Evolutionary conservation across 1,140 invertebrate genomes (phyloP).

Genomic region (Venustaconcha ellipsiformis): DNA sequence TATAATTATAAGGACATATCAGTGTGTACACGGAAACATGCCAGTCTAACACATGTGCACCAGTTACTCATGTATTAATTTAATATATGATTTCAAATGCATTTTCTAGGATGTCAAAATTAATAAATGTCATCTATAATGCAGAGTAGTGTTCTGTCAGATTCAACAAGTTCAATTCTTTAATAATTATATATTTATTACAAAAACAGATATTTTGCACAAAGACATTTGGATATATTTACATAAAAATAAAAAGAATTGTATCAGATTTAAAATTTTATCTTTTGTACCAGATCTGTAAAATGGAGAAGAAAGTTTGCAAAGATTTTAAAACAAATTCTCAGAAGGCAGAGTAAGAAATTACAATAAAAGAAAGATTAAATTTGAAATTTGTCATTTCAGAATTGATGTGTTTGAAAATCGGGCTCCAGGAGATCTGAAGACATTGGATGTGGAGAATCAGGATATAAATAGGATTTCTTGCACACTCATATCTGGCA

Average conservation of each 20-base stretch:
- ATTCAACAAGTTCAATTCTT: too few species aligned
- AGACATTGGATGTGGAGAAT: conserved; percentile 22
- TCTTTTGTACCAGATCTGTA: neutral
- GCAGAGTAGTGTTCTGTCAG: too few species aligned
- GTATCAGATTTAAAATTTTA: neutral
- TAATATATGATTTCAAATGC: too few species aligned
- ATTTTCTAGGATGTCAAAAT: too few species aligned
- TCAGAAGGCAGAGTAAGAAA: neutral
- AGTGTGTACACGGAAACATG: too few species aligned
- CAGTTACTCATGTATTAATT: too few species aligned
- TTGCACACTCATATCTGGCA: conserved; percentile 17
- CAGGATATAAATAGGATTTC: neutral
- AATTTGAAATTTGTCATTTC: conserved; percentile 3
- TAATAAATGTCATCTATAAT: too few species aligned
- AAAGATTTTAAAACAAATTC: neutral
- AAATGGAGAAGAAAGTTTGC: neutral
- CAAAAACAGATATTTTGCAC: too few species aligned
- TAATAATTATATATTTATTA: too few species aligned
- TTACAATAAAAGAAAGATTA: neutral
- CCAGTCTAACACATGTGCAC: too few species aligned
- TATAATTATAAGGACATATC: too few species aligned
- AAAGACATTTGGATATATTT: neutral
- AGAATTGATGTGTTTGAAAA: conserved; percentile 15
- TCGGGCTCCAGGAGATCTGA: neutral
- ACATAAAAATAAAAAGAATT: neutral